A percentile compares a stretch with the other conserved stretches of the same genome.
Conservation (phyloP, 2,113 vertebrate species). For the Odocoileus hemionus region DNA sequence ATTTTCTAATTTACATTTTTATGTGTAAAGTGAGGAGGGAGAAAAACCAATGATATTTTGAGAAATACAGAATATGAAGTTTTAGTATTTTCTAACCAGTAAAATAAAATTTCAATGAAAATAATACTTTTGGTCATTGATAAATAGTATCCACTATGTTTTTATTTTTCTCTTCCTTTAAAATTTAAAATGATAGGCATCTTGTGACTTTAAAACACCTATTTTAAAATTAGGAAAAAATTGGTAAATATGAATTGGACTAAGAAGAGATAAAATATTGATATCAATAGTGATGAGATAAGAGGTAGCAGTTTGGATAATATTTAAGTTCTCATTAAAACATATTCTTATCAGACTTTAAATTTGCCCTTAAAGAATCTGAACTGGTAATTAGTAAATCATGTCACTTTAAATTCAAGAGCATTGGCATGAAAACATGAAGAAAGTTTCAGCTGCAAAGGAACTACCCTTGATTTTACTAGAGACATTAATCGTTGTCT, state of each 20-base stretch:
- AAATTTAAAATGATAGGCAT: background rate
- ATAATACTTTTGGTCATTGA: background rate
- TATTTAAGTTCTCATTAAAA: conserved; percentile 27
- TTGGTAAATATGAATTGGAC: background rate
- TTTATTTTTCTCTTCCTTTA: background rate
- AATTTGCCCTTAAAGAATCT: background rate
- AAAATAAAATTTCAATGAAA: conserved; percentile 17
- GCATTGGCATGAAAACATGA: background rate
- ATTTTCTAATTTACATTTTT: conserved; percentile 18
- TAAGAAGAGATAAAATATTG: background rate
- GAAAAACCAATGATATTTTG: background rate
- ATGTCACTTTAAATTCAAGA: conserved; percentile 13
- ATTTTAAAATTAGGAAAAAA: conserved; percentile 33
- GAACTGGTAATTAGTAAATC: background rate
- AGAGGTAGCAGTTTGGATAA: background rate
- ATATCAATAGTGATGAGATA: background rate
- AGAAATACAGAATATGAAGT: background rate
- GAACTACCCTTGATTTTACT: background rate
- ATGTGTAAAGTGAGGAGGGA: background rate
- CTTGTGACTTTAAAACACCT: background rate
- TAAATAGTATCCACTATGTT: background rate
- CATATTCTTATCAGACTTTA: background rate
- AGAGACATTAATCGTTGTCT: background rate
- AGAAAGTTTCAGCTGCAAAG: conserved; percentile 19
- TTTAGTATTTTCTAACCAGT: conserved; percentile 19